Evolutionary conservation across 2,113 vertebrate genomes (phyloP), one percentile per base, ranked within the genome.

Genomic region (Odobenus rosmarus): DNA sequence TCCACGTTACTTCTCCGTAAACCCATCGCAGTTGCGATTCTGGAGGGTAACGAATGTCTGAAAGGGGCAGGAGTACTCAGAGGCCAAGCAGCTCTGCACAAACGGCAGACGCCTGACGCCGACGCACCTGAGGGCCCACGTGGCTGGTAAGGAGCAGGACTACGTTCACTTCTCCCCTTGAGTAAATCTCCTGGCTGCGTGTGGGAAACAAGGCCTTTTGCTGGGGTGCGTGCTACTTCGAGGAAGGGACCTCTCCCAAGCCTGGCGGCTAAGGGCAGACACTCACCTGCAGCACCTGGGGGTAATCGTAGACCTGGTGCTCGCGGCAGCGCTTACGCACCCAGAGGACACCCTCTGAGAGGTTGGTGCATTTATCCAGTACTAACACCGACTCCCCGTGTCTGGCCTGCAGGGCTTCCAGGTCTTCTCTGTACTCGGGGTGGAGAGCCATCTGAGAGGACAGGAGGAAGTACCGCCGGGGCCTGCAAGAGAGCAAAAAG

Each of bases 251-350:
- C 28, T 5, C n/a, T 26, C 3, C n/a, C 0, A 1, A 51, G 51
- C 51, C 69, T 13, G 1, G 12, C 31, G 46, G 49, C 36, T 0
- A 2, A 2, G 2, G 13, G 24, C 1, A 0, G 67, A 24, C 62
- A 84, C 98, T 96, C 96, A 99, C 99, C 99, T 99, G 99, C 55
- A 99, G 99, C 90, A 99, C 99, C 31, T 99, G 99, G 18, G 99
- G 99, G 98, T 99, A 99, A 97, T 99, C 99, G n/a, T 99, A 99
- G 95, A 99, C 98, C 97, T 99, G 99, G 62, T 99, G 99, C 97
- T 99, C 99, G 98, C 98, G 99, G 97, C 99, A 99, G 81, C 99
- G 99, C 80, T 99, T 99, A 33, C 99, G 98, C 57, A 98, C 95
- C 0, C 99, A 98, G 12, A 99, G 98, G 28, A 98, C 93, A 0